A percentile compares a stretch with the other conserved stretches of the same genome.
phyloP scores from a whole-genome alignment of 2,888 invertebrate species.

The Scaptodrosophila latifasciaeformis region DNA sequence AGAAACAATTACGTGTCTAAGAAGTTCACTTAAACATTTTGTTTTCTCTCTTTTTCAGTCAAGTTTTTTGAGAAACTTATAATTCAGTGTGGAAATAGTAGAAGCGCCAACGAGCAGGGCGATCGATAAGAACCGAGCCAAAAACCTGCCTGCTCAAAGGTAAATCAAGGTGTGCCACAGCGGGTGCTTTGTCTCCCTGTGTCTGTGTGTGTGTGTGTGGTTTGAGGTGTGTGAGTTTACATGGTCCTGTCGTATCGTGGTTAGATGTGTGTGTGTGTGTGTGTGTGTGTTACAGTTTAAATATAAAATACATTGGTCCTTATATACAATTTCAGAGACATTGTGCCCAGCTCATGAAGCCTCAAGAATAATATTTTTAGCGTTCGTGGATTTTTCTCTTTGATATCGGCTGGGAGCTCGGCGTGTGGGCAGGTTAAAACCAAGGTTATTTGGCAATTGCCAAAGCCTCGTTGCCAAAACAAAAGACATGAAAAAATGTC shows the following conservation, averaged over 20 bases:
- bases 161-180: conserved; percentile 60
- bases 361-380: too few species aligned
- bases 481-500: conserved; percentile 46
- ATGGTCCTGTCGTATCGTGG: too few species aligned
- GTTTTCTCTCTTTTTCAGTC: conserved; percentile 2
- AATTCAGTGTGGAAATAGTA: conserved; percentile 6
- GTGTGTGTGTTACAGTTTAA: conserved; percentile 18
- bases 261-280: conserved; percentile 10
- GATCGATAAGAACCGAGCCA: conserved; percentile 48
- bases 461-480: conserved; percentile 2
- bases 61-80: conserved; percentile 15
- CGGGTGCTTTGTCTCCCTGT: conserved; percentile 9
- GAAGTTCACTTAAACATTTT: conserved; percentile 25
- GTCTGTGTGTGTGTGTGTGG: conserved; percentile 26
- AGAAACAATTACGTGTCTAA: conserved; percentile 42
- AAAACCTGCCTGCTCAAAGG: conserved; percentile 28
- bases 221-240: conserved; percentile 13
- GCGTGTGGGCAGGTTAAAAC: too few species aligned
- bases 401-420: too few species aligned
- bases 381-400: too few species aligned
- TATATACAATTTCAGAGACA: conserved; percentile 16
- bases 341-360: too few species aligned
- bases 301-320: conserved; percentile 22
- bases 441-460: conserved; percentile 37
- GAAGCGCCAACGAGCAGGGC: conserved; percentile 5